phyloP scores from a whole-genome alignment of 53 echinoderm and acorn worm species.

The Antedon mediterranea region DNA sequence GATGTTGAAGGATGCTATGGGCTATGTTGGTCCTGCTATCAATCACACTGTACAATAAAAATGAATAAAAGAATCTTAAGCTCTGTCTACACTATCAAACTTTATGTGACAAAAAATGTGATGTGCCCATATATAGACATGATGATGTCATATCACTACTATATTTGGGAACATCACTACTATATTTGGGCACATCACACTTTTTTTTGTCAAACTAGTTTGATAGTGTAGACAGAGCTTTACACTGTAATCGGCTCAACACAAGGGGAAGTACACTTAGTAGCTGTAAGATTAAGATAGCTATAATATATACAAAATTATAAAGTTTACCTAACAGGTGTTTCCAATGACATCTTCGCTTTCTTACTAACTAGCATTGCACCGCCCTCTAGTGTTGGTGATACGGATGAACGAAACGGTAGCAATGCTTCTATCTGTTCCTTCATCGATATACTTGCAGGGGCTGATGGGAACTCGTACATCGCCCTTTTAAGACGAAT shows the following conservation, averaged over 20 bases:
- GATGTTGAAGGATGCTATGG: constrained; percentile 43
- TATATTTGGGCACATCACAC: too few species aligned
- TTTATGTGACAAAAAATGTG: too few species aligned
- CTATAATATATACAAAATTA: neutral
- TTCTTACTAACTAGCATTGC: neutral
- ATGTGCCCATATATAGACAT: too few species aligned
- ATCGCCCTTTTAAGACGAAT: constrained; percentile 51
- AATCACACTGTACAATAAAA: constrained; percentile 20
- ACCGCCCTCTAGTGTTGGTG: neutral
- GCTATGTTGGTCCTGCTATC: constrained; percentile 28
- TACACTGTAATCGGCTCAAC: too few species aligned
- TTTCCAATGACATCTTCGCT: constrained; percentile 27
- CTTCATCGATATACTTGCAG: constrained; percentile 29
- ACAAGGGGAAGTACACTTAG: neutral
- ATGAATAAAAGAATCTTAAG: too few species aligned
- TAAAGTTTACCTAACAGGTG: constrained; percentile 44
- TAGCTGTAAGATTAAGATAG: neutral
- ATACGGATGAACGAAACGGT: constrained; percentile 22
- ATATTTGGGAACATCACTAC: too few species aligned
- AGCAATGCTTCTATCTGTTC: constrained; percentile 53
- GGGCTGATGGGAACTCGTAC: constrained; percentile 77
- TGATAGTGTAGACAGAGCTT: too few species aligned
- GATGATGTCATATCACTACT: too few species aligned
- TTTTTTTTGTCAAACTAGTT: too few species aligned
- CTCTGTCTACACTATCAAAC: too few species aligned